These are phyloP conservation scores for Agrochola litura DNA, from an alignment of 2,888 invertebrate species.

Conservation along the genomic window DNA sequence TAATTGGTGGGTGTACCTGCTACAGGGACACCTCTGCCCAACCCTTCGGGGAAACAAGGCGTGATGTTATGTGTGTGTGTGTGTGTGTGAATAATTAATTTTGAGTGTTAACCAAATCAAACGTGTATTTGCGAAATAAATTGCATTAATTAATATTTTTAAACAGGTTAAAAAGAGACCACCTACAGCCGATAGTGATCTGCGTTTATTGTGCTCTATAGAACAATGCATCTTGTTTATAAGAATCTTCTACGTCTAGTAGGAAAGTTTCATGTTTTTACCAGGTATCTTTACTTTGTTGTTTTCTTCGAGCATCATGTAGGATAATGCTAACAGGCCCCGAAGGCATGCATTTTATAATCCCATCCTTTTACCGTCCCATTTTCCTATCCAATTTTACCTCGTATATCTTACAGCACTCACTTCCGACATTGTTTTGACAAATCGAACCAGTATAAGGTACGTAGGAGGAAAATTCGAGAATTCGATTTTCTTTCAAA, in stretches of 20 bases:
- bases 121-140: too few species aligned
- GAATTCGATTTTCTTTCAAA: constrained; percentile 51
- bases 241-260: too few species aligned
- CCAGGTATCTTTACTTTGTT: background rate
- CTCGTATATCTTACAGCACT: constrained; percentile 45
- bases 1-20: too few species aligned
- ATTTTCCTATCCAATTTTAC: constrained; percentile 30
- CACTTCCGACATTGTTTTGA: constrained; percentile 46
- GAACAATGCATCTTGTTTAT: background rate
- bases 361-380: background rate
- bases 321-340: background rate
- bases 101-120: background rate
- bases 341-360: constrained; percentile 33
- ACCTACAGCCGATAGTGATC: background rate
- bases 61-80: too few species aligned
- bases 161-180: too few species aligned
- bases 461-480: constrained; percentile 35
- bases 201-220: background rate
- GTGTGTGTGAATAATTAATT: background rate
- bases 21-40: too few species aligned
- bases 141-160: too few species aligned
- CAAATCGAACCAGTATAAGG: constrained; percentile 42
- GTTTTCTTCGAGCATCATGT: background rate
- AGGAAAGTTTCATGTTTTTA: background rate
- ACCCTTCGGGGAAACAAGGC: too few species aligned